A percentile compares a stretch with the other conserved stretches of the same genome.
Evolutionary conservation across 2,888 invertebrate species (phyloP).

Genomic region (Melipona bicolor): DNA sequence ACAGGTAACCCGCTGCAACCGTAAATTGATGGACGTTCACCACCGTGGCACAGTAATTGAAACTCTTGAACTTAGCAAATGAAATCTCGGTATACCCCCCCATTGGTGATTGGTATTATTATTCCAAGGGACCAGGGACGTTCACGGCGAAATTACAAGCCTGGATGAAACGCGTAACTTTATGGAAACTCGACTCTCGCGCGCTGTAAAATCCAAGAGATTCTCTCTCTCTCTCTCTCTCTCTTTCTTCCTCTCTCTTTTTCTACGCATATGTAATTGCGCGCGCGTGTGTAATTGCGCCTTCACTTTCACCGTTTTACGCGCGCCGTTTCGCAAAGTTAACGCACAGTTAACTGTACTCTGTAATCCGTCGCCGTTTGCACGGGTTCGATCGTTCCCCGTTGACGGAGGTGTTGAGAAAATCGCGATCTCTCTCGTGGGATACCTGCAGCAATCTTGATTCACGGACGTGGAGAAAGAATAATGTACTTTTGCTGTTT

Average conservation of each 20-base stretch:
- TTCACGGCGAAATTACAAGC: conserved; percentile 47
- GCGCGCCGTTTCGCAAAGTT: no score
- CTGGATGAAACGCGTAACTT: conserved; percentile 26
- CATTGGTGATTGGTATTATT: conserved; percentile 58
- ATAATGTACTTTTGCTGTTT: no score
- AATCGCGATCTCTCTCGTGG: no score
- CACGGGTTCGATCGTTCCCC: no score
- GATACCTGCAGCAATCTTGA: no score
- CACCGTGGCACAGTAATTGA: conserved; percentile 62
- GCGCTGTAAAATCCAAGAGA: conserved; percentile 26
- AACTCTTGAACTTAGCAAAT: conserved; percentile 64
- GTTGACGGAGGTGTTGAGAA: no score
- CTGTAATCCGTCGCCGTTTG: no score
- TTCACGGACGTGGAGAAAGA: no score
- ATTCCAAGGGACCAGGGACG: conserved; percentile 45
- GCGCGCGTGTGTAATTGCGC: conserved; percentile 3
- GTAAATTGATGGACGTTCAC: conserved; percentile 60
- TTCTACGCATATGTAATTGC: conserved; percentile 26
- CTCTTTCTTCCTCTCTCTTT: neutral
- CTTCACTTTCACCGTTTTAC: no score
- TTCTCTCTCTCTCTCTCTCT: neutral
- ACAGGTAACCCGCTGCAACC: conserved; percentile 44
- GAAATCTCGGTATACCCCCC: conserved; percentile 43
- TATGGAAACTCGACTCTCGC: conserved; percentile 28
- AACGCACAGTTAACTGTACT: no score